Evolutionary conservation across 2,888 invertebrate species (phyloP), one percentile per base, ranked within the genome.

Genomic region (Tholera decimalis): DNA sequence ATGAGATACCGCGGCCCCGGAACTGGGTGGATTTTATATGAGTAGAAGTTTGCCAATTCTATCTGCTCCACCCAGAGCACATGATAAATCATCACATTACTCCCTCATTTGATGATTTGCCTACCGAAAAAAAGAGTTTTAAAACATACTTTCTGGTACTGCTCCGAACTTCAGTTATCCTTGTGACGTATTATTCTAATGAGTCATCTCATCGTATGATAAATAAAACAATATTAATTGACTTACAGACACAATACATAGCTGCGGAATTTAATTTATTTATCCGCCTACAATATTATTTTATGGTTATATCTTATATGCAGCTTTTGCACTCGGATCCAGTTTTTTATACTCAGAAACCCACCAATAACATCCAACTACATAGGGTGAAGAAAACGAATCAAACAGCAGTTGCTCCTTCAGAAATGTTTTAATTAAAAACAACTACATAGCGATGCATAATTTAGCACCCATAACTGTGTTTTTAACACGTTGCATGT

Each of bases 381-480:
- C 35, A 11, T 60, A 50, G n/a, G 18, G 15, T 47, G 20, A 60
- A 74, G 60, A 59, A 67, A 51, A 60, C 41, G 44, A 53, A 44
- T 66, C 43, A 26, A 53, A 35, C 44, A 20, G 39, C 39, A 6
- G 9, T n/a, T 30, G 26, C 24, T 39, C 26, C 39, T 51, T 53
- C 73, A 28, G 65, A 51, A 55, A 59, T 46, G 50, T 59, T 67
- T 74, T 74, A 59, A 67, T 71, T 71, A 67, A 71, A 71, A 71
- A 41, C 50, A 59, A 67, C 35, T 55, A 30, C 67, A 55, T 74
- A 39, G 41, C 55, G 28, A 47, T 46, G 56, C 46, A 51, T 51
- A 49, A 66, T 57, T 68, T 61, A 57, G 56, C 33, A 61, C 55
- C 61, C 33, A 69, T 57, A 56, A 69, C 39, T 49, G 56, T 53